Evolutionary conservation across 2,113 vertebrate genomes (phyloP).

Genomic region (Daboia siamensis): DNA sequence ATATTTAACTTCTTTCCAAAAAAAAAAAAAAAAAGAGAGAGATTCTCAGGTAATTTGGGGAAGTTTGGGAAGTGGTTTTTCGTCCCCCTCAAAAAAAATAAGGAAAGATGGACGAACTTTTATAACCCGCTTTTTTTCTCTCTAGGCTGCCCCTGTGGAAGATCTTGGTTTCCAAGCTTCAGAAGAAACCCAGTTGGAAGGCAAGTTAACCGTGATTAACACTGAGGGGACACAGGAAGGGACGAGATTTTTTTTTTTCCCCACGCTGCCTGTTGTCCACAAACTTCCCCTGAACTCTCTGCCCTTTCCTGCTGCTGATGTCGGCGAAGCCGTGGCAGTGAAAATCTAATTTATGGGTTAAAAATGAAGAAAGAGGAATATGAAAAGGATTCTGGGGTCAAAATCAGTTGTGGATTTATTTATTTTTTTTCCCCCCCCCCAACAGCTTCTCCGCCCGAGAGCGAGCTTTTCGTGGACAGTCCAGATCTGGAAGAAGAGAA

Average conservation of each 20-base stretch:
- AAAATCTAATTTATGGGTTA: background rate
- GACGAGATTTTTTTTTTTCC: background rate
- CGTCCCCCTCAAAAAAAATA: no score
- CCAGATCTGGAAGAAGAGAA: rapidly evolving
- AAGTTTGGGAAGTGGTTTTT: background rate
- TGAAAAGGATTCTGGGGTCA: background rate
- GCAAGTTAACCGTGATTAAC: background rate
- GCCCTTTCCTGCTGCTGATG: rapidly evolving
- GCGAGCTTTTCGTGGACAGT: rapidly evolving
- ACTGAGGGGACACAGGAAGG: background rate
- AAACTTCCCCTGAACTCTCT: no score
- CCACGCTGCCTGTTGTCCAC: background rate
- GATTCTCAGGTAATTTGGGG: background rate
- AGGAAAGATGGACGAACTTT: background rate
- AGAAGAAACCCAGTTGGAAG: rapidly evolving
- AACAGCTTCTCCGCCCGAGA: background rate
- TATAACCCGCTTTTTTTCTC: rapidly evolving
- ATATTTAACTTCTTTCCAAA: background rate
- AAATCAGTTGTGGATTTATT: background rate
- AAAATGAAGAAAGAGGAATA: background rate
- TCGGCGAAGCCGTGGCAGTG: background rate
- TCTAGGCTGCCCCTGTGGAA: constrained; percentile 60
- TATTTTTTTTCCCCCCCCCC: background rate
- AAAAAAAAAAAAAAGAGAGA: no score
- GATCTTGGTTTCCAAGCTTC: constrained; percentile 46